phyloP scores from a whole-genome alignment of 2,888 invertebrate genomes.

The Acleris sparsana region DNA sequence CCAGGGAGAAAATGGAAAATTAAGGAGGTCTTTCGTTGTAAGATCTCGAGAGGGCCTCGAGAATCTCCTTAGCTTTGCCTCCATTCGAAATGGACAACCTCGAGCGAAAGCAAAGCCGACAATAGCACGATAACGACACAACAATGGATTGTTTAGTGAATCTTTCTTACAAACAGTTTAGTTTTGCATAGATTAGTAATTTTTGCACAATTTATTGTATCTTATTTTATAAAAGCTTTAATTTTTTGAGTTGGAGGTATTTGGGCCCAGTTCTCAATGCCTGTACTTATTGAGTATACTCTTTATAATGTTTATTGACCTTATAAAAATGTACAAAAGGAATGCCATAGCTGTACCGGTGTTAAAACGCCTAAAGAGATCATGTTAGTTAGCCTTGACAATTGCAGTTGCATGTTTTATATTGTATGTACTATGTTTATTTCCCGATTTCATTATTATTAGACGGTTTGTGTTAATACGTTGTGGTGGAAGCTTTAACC shows the following conservation, averaged over 20 bases:
- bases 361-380: background rate
- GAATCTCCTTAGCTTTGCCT: constrained; percentile 67
- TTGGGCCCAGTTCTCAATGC: constrained; percentile 1
- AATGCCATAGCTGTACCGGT: constrained; percentile 1
- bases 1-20: constrained; percentile 66
- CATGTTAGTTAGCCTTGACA: constrained; percentile 1
- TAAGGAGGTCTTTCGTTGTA: constrained; percentile 74
- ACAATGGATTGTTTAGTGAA: constrained; percentile 26
- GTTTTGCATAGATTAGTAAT: constrained; percentile 4
- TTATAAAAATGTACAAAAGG: constrained; percentile 9
- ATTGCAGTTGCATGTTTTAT: constrained; percentile 20
- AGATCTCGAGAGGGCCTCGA: constrained; percentile 76
- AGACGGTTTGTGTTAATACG: constrained; percentile 6
- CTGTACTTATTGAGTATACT: constrained; percentile 9
- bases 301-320: constrained; percentile 7
- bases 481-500: constrained; percentile 55
- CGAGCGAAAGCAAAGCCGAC: constrained; percentile 61
- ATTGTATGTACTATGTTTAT: constrained; percentile 6
- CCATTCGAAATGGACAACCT: constrained; percentile 63
- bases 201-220: constrained; percentile 1
- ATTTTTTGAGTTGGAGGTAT: constrained; percentile 8
- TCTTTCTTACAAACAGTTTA: constrained; percentile 7
- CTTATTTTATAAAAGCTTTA: constrained; percentile 12
- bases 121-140: constrained; percentile 47
- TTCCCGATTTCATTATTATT: constrained; percentile 11